These are phyloP conservation scores for Anomalospiza imberbis DNA, from an alignment of 2,797 vertebrate species.

Conservation along the genomic window DNA sequence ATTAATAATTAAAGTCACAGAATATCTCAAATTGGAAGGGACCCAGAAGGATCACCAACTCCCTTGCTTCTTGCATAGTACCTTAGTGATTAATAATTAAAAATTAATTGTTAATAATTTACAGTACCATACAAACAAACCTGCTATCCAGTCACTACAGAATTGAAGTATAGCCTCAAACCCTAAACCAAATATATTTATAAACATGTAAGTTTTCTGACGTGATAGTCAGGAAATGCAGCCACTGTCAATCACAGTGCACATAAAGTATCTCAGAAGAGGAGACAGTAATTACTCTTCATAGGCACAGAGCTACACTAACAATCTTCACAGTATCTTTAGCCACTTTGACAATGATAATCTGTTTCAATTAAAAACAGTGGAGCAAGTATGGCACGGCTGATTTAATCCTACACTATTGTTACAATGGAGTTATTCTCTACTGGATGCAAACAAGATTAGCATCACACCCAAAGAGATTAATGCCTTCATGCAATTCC, in stretches of 20 bases:
- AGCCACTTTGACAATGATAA: not conserved
- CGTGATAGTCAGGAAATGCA: not conserved
- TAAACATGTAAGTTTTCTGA: not conserved
- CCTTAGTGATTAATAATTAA: not conserved
- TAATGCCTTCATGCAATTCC: not conserved
- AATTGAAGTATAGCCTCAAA: not conserved
- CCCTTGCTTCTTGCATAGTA: not conserved
- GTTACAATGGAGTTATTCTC: not conserved
- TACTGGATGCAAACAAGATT: not conserved
- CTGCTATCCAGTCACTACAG: not conserved
- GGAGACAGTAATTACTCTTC: not conserved
- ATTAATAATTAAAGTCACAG: not conserved
- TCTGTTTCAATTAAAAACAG: not conserved
- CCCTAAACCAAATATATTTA: not conserved
- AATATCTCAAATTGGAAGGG: not conserved
- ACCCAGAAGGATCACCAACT: not conserved
- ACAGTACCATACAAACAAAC: not conserved
- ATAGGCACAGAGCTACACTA: not conserved
- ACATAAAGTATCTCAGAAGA: not conserved
- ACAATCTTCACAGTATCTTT: not conserved
- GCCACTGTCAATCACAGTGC: not conserved
- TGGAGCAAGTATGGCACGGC: not conserved
- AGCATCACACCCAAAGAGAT: not conserved
- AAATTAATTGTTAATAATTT: not conserved
- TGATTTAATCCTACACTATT: not conserved